These are phyloP conservation scores for Indicator maculatus DNA, from an alignment of 2,113 vertebrate species.

Conservation along the genomic window DNA sequence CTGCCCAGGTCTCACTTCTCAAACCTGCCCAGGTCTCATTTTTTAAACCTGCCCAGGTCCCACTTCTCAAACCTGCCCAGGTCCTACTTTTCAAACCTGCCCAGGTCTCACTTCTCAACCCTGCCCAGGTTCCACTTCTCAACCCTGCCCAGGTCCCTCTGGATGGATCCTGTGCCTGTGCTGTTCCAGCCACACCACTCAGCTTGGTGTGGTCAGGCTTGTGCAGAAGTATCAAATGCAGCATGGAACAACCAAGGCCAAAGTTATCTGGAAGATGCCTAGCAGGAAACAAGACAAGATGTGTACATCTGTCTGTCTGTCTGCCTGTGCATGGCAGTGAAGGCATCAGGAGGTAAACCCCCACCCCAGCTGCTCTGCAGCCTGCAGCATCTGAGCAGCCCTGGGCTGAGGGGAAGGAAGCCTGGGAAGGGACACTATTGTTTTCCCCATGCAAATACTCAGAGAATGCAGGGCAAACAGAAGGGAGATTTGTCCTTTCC, in stretches of 20 bases:
- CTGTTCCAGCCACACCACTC: neutral
- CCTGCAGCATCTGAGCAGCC: neutral
- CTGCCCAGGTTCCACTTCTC: neutral
- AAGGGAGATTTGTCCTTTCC: slow-evolving; percentile 12
- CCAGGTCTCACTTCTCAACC: neutral
- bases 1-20: no score
- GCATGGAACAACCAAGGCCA: neutral
- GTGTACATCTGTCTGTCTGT: fast-evolving
- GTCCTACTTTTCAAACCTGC: no score
- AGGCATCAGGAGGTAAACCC: neutral
- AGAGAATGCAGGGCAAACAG: neutral
- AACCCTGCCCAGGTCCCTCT: neutral
- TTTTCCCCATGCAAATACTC: neutral
- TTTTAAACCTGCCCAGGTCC: no score
- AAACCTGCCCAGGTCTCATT: no score
- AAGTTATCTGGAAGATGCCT: fast-evolving
- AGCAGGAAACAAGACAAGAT: fast-evolving
- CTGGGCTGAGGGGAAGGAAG: slow-evolving; percentile 33
- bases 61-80: no score
- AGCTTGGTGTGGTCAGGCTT: neutral
- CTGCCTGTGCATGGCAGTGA: neutral
- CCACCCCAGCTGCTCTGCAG: fast-evolving
- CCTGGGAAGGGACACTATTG: neutral
- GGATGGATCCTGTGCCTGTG: neutral
- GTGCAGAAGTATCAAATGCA: neutral